Conservation (phyloP, 2,797 vertebrate species). For the Sebastes trivittatus region DNA sequence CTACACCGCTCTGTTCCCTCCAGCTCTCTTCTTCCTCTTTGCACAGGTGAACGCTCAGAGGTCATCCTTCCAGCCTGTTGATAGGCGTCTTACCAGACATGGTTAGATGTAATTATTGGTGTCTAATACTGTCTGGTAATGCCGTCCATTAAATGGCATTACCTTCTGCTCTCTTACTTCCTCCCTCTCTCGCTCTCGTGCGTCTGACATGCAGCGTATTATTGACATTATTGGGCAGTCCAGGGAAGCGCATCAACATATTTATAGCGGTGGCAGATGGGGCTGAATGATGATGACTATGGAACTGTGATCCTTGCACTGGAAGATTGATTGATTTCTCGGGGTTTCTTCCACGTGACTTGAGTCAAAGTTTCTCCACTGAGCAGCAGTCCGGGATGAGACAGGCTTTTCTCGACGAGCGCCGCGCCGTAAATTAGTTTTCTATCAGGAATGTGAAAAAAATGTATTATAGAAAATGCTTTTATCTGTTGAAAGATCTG, state of each 20-base stretch:
- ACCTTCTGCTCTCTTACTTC: conserved; percentile 78
- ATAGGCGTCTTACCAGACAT: conserved; percentile 99
- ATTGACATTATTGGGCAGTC: conserved; percentile 42
- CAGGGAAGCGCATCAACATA: conserved; percentile 44
- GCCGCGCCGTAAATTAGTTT: not conserved
- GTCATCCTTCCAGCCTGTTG: conserved; percentile 83
- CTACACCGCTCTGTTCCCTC: conserved; percentile 57
- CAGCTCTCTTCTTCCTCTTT: conserved; percentile 64
- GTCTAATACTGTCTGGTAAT: conserved; percentile 99
- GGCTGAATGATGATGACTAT: conserved; percentile 32
- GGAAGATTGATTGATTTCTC: conserved; percentile 67
- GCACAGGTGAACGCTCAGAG: conserved; percentile 75
- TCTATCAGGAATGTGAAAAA: conserved; percentile 20
- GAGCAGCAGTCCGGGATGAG: conserved; percentile 43
- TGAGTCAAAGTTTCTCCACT: conserved; percentile 79
- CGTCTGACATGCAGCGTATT: conserved; percentile 31
- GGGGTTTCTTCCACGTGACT: conserved; percentile 73
- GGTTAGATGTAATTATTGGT: conserved; percentile 94
- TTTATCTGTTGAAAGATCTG: conserved; percentile 24
- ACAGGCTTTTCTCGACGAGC: not conserved
- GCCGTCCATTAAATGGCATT: conserved; percentile 91
- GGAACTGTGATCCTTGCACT: conserved; percentile 80
- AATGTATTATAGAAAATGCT: conserved; percentile 1
- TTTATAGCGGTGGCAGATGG: conserved; percentile 51
- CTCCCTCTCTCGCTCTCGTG: conserved; percentile 60